Evolutionary conservation across 2,888 invertebrate genomes (phyloP), one percentile per base, ranked within the genome.

Genomic region (Chrysodeixis includens): DNA sequence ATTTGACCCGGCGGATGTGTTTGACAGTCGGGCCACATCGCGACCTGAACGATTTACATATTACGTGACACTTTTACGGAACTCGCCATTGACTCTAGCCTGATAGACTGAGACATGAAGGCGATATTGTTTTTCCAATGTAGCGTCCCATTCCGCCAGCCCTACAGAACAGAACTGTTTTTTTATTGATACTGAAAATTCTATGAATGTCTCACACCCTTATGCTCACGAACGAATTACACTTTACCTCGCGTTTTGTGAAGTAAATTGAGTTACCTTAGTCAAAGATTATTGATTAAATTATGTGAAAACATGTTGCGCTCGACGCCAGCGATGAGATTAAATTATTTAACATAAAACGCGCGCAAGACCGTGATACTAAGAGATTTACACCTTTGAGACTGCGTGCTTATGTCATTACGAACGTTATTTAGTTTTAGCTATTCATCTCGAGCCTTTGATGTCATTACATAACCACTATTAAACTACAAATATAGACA

Each of bases 31-130:
- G 88, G 88, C 90, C 94, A 91, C 94, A 94, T 92, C 90, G 88
- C 92, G 89, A 92, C 92, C 93, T 93, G 90, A 91, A 92, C 93
- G 92, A 92, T 95, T 94, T 95, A 94, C 94, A 95, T 95, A 94
- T 90, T 93, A 95, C 94, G 94, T 94, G 94, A 94, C 91, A 92
- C 86, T 93, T 93, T 95, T 94, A 86, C 90, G 85, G 87, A 94
- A 87, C 86, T 89, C 90, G 81, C 88, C 92, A 93, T 95, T 93
- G 94, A 94, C 93, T 93, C 86, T 82, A 78, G 84, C 81, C 88
- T 88, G 91, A 93, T 93, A 90, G 92, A 93, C 93, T 92, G 92
- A 92, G 91, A 93, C 93, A 90, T 92, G 90, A 85, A 84, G 87
- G 82, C 86, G 92, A 93, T 93, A 94, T 94, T 94, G 94, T 94